Conservation (phyloP, 2,888 invertebrate genomes). For the Sthenelais limicola region DNA sequence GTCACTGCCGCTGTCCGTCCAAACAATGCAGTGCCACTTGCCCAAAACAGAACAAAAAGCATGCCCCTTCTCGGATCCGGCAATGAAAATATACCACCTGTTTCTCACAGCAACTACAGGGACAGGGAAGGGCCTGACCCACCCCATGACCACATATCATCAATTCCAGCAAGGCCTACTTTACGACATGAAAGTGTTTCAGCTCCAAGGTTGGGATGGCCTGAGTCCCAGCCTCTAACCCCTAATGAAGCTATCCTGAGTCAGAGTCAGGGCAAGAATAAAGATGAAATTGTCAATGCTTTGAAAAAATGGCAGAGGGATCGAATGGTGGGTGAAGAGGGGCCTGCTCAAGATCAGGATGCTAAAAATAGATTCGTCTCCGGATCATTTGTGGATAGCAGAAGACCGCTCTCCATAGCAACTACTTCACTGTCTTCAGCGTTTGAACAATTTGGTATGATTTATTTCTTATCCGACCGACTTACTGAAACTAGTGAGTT, state of each 20-base stretch:
- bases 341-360: neutral
- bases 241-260: no score
- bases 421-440: slow-evolving; percentile 27
- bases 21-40: slow-evolving; percentile 79
- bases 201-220: neutral
- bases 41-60: slow-evolving; percentile 79
- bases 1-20: slow-evolving; percentile 79
- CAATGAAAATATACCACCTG: neutral
- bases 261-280: neutral
- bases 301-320: slow-evolving; percentile 65
- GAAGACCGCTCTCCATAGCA: slow-evolving; percentile 13
- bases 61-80: slow-evolving; percentile 1
- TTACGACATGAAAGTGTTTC: slow-evolving; percentile 1
- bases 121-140: neutral
- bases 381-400: neutral
- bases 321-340: slow-evolving; percentile 3
- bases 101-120: no score
- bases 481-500: neutral
- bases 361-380: neutral
- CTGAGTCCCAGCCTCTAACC: no score
- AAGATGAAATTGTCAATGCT: slow-evolving; percentile 54
- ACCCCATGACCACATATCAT: neutral
- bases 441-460: slow-evolving; percentile 34
- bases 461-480: slow-evolving; percentile 1
- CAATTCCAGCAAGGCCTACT: neutral